Base-by-base conservation (phyloP, 2,113 vertebrate genomes). In the Murina feae region DNA sequence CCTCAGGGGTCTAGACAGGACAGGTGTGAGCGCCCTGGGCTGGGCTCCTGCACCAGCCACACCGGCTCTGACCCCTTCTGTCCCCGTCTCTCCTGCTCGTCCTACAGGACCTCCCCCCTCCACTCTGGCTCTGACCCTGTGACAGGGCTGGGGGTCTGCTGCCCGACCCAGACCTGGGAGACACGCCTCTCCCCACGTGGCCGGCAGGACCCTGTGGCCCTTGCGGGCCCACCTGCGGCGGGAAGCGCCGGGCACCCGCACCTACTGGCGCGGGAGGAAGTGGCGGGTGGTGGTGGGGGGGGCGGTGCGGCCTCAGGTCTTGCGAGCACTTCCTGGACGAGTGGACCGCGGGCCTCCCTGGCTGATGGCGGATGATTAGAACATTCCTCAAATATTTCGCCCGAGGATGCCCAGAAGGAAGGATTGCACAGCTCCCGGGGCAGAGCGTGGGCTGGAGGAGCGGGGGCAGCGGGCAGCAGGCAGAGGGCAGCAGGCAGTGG, bases 331-430 rank as follows among this genome's bases (percentile, higher is more conserved):
- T 97, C 94, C 96, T 94, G 96, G 92, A 91, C 51, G 30, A 96
- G 90, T 89, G 96, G 96, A 96, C 92, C 96, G 85, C 92, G 91
- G n/a, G 37, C 95, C 93, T 96, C 94, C 91, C 89, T 81, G 97
- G 93, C 96, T 42, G 90, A 92, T 96, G 71, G 44, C 78, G 94
- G 95, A 95, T 96, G 92, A 94, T 95, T 78, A 94, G 93, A 95
- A 94, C 96, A 96, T 97, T 97, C 97, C 94, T 96, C 87, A 92
- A 78, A 97, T 97, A 92, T 93, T 97, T 97, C 91, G 95, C 95
- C 30, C 3, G 93, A 96, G 58, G 96, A 90, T 92, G 90, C 92
- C 87, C 72, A 95, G 95, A 78, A 95, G 92, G 97, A 94, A 95
- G 96, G 89, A 85, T 82, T 83, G 18, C 71, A 51, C 72, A 90